Evolutionary conservation across 1,140 invertebrate species (phyloP), one percentile per base, ranked within the genome.

Genomic region (Oedothorax gibbosus): DNA sequence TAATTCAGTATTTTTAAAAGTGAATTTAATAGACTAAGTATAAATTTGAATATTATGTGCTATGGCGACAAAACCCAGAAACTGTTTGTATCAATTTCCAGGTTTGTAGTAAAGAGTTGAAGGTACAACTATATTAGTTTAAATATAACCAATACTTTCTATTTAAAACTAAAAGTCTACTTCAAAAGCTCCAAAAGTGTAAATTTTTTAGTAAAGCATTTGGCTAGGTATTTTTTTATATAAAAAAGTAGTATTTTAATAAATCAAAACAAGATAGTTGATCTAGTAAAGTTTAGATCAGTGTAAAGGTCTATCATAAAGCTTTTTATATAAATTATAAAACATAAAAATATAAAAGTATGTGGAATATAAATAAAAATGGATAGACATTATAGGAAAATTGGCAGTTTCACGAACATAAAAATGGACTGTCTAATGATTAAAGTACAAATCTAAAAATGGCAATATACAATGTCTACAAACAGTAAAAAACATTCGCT

Each of bases 381-480:
- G 15, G 53, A n/a, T 71, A 11, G 50, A 15, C 35, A 51, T 57
- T 71, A n/a, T n/a, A 71, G 53, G 68, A 81, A 81, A 81, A 81
- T 81, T 81, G 78, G 66, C 78, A 81, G 78, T 81, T 68, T 77
- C 60, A 8, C 54, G 4, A 79, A 79, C 77, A 56, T 68, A 79
- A 79, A 65, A 79, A 68, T 75, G 72, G 72, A 75, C 72, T 65
- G 21, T 20, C 77, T 81, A 60, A 81, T 57, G 64, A 54, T 81
- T 60, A 81, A 81, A 81, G 71, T 69, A 71, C 78, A 81, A 35
- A 60, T 81, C 78, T 81, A 81, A 81, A 81, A 81, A 71, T 81
- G 77, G 50, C 54, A 71, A 81, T 81, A 68, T 81, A 81, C 66
- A 81, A 69, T 81, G 78, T 81, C 78, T 81, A 81, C 78, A 81